Percentiles rank a stretch among this genome's conserved stretches.
Evolutionary conservation across 2,113 vertebrate genomes (phyloP).

Genomic region (Mesitornis unicolor): DNA sequence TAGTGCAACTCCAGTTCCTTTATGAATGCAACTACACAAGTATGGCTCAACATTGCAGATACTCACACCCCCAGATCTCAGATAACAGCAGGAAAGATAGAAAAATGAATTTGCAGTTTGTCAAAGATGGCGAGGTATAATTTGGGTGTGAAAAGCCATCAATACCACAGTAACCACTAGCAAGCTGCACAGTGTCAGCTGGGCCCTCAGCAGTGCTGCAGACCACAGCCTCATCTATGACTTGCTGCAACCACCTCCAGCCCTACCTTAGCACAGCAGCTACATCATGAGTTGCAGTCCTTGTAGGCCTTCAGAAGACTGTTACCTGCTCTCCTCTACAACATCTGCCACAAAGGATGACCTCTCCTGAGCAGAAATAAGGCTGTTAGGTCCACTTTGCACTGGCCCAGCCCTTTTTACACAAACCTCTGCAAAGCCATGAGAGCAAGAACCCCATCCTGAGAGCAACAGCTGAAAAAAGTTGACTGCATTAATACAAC

Average conservation of each 20-base stretch:
- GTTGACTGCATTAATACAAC: neutral
- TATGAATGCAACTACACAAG: neutral
- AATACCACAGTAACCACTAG: neutral
- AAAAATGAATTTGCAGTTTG: neutral
- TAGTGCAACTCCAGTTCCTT: neutral
- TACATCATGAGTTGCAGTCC: neutral
- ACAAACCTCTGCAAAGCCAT: neutral
- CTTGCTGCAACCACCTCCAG: neutral
- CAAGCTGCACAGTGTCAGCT: neutral
- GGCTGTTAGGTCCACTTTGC: neutral
- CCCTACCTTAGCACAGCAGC: neutral
- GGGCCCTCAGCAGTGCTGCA: neutral
- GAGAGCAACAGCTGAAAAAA: neutral
- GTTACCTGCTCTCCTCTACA: neutral
- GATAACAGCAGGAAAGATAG: neutral
- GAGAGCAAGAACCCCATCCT: neutral
- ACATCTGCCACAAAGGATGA: neutral
- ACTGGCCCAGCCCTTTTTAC: neutral
- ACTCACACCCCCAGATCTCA: neutral
- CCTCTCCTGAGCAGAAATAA: neutral
- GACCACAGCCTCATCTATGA: neutral
- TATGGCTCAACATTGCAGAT: neutral
- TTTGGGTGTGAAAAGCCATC: neutral
- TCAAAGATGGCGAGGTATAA: neutral
- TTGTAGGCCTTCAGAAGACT: neutral